phyloP scores from a whole-genome alignment of 2,797 vertebrate genomes.

The Orientallactaga sibirica region DNA sequence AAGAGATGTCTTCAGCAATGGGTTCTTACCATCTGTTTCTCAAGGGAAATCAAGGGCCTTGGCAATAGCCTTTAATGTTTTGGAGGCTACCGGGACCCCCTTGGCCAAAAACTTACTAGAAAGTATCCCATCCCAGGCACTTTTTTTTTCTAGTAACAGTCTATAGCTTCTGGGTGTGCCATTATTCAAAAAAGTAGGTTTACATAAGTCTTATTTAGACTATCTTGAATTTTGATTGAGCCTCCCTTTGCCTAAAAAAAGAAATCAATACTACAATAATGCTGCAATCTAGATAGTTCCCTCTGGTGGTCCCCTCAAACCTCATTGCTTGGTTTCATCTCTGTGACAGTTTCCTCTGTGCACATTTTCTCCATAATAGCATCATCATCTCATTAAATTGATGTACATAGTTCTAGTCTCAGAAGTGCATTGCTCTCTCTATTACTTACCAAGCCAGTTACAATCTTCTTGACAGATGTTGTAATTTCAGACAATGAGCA shows the following conservation, averaged over 20 bases:
- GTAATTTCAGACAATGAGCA: conserved; percentile 17
- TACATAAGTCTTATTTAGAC: no score
- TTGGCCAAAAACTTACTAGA: no score
- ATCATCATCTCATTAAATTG: conserved; percentile 1
- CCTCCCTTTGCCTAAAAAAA: not conserved
- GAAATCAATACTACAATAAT: not conserved
- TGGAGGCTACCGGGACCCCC: no score
- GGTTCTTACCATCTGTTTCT: no score
- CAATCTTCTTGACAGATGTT: not conserved
- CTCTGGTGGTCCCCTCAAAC: not conserved
- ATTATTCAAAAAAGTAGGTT: no score
- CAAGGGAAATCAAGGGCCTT: no score
- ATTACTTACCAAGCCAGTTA: not conserved
- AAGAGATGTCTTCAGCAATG: no score
- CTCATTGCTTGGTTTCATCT: not conserved
- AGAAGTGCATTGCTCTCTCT: not conserved
- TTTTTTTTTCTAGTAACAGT: no score
- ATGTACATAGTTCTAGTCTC: not conserved
- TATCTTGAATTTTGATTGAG: no score
- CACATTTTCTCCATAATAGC: not conserved
- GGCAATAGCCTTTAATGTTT: no score
- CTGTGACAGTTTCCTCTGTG: not conserved
- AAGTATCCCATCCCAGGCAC: no score
- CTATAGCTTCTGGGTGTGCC: no score
- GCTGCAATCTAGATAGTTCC: not conserved